Conservation (phyloP, 2,797 vertebrate species). For the Platalea minor region DNA sequence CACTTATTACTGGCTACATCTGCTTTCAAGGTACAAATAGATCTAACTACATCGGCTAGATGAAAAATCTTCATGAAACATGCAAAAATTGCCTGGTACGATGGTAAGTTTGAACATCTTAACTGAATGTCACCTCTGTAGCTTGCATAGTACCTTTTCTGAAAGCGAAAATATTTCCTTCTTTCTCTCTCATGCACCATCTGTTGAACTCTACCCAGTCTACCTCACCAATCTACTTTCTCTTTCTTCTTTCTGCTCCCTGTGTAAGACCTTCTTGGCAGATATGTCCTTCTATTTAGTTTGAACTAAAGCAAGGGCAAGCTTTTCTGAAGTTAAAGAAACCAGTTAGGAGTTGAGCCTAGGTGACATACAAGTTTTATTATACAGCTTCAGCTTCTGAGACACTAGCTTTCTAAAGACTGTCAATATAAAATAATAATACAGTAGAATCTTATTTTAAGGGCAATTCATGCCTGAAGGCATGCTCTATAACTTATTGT, state of each 20-base stretch:
- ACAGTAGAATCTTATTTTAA: slow-evolving; percentile 41
- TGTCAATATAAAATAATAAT: slow-evolving; percentile 25
- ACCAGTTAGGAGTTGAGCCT: not conserved
- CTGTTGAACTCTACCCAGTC: not conserved
- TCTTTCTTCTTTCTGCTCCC: not conserved
- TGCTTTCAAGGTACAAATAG: not conserved
- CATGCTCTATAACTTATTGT: not conserved
- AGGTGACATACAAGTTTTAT: not conserved
- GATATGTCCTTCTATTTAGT: not conserved
- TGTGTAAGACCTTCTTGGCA: not conserved
- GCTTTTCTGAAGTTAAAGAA: not conserved
- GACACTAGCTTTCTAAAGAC: not conserved
- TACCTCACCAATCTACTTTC: not conserved
- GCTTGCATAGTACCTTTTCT: not conserved
- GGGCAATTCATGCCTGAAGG: slow-evolving; percentile 35
- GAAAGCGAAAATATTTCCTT: not conserved
- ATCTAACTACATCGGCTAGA: not conserved
- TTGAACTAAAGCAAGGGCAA: not conserved
- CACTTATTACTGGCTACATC: not conserved
- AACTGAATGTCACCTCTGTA: not conserved
- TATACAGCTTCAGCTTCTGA: slow-evolving; percentile 10
- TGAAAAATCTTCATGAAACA: not conserved
- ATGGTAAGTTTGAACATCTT: not conserved
- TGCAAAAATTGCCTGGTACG: not conserved
- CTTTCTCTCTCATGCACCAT: not conserved